Evolutionary conservation across 2,888 invertebrate genomes (phyloP).

Genomic region (Pogonocherus hispidulus): DNA sequence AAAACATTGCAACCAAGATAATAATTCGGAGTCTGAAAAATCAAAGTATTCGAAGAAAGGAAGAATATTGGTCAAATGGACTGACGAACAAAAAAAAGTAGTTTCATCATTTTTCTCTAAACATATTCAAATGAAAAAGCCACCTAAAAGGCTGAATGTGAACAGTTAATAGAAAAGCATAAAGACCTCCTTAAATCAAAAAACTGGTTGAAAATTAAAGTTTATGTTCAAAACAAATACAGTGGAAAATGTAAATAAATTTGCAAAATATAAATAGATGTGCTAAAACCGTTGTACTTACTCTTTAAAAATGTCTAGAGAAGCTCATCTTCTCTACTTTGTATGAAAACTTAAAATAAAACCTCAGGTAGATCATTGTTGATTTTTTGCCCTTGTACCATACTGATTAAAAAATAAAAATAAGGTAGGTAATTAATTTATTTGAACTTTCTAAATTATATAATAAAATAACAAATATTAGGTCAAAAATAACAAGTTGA

Average conservation of each 20-base stretch:
- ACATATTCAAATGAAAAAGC: conserved; percentile 26
- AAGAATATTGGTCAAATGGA: conserved; percentile 11
- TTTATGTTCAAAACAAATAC: conserved; percentile 8
- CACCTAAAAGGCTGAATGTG: conserved; percentile 23
- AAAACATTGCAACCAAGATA: not conserved
- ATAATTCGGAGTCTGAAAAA: not conserved
- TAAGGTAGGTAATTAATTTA: no score
- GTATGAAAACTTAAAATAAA: no score
- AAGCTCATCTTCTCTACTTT: no score
- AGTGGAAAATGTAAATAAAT: not conserved
- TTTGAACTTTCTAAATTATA: no score
- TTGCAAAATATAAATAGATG: not conserved
- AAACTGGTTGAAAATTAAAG: conserved; percentile 23
- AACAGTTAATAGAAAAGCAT: conserved; percentile 12
- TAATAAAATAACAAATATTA: no score
- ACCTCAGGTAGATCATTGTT: no score
- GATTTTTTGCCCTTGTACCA: no score
- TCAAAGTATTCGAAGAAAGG: not conserved
- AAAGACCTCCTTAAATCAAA: not conserved
- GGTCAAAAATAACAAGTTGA: no score
- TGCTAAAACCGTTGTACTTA: no score
- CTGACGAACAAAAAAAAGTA: conserved; percentile 18
- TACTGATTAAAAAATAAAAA: no score
- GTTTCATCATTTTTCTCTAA: conserved; percentile 18
- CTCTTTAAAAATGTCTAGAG: no score